These are phyloP conservation scores for Lasioglossum baleicum DNA, from an alignment of 1,140 invertebrate genomes.

Conservation along the genomic window DNA sequence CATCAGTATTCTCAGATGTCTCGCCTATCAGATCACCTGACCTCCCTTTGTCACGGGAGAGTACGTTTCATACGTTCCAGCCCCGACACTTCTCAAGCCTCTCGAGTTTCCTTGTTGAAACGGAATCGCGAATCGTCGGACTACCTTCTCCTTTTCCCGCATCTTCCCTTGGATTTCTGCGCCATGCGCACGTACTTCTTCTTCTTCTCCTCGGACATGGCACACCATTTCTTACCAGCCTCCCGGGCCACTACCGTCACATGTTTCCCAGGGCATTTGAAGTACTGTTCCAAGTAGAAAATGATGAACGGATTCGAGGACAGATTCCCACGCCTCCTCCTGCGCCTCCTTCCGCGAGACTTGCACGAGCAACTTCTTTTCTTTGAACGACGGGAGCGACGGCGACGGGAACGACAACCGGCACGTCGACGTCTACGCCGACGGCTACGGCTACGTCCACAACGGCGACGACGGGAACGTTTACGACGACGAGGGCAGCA, in stretches of 20 bases:
- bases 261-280: conserved; percentile 44
- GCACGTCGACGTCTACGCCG: background rate
- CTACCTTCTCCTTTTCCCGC: background rate
- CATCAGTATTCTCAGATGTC: background rate
- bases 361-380: conserved; percentile 35
- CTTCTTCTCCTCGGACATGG: conserved; percentile 56
- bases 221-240: conserved; percentile 68
- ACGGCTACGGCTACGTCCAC: background rate
- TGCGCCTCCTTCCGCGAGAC: background rate
- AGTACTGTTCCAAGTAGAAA: conserved; percentile 69
- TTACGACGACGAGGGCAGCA: background rate
- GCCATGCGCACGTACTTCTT: conserved; percentile 60
- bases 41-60: no score
- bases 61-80: no score
- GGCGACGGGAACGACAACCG: background rate
- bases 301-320: conserved; percentile 70
- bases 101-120: background rate
- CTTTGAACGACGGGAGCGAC: background rate
- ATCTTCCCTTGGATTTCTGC: conserved; percentile 14
- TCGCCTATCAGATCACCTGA: background rate
- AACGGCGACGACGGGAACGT: background rate
- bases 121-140: background rate
- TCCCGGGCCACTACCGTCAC: conserved; percentile 63
- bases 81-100: no score
- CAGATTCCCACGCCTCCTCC: conserved; percentile 1